Percentiles rank a stretch among this genome's conserved stretches.
Conservation (phyloP, 1,140 invertebrate genomes). For the Acarapis woodi region DNA sequence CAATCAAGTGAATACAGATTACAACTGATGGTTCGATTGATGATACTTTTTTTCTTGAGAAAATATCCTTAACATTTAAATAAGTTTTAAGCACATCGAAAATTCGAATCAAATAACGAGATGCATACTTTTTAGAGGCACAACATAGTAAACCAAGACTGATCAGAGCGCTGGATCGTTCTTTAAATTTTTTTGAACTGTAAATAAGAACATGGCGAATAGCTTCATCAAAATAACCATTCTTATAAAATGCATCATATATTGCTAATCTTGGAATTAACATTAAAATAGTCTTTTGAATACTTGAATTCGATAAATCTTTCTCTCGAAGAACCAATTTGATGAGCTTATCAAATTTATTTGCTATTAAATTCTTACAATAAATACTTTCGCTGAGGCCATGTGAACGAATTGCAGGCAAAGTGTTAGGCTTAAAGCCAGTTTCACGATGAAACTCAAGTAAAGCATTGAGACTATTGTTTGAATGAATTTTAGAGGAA, state of each 20-base stretch:
- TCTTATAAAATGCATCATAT: conserved; percentile 43
- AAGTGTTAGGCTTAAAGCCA: conserved; percentile 10
- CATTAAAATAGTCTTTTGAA: conserved; percentile 58
- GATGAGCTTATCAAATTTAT: conserved; percentile 42
- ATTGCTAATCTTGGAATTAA: conserved; percentile 78
- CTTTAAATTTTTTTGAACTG: conserved; percentile 44
- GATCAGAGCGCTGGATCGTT: conserved; percentile 52
- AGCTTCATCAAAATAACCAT: conserved; percentile 42
- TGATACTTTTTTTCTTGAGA: conserved; percentile 19
- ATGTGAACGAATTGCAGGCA: background rate
- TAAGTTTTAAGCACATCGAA: conserved; percentile 54
- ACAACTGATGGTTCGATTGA: conserved; percentile 56
- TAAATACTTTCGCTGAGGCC: conserved; percentile 44
- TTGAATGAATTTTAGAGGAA: conserved; percentile 6
- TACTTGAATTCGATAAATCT: conserved; percentile 36
- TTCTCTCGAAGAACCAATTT: conserved; percentile 40
- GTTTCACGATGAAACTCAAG: conserved; percentile 13
- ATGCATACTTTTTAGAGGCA: conserved; percentile 53
- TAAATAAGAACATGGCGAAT: conserved; percentile 45
- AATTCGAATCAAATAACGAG: conserved; percentile 43
- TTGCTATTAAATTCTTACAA: conserved; percentile 46
- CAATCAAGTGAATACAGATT: conserved; percentile 72
- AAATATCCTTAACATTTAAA: conserved; percentile 30
- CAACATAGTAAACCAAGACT: conserved; percentile 67
- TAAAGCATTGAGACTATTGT: conserved; percentile 10